Evolutionary conservation across 2,797 vertebrate genomes (phyloP).

Genomic region (Acrossocheilus fasciatus): DNA sequence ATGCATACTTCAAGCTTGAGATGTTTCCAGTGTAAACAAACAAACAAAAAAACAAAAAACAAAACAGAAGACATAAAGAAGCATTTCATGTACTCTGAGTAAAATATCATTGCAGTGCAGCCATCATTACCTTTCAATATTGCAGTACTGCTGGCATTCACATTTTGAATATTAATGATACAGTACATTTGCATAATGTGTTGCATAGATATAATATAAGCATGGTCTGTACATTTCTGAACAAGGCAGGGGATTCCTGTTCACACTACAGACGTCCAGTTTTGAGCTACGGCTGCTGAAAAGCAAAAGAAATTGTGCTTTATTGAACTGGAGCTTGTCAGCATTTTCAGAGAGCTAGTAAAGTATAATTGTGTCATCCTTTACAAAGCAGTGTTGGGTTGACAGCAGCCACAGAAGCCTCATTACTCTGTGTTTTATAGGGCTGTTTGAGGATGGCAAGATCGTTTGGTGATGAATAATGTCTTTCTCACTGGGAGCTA

Average conservation of each 20-base stretch:
- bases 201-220: neutral
- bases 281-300: conserved; percentile 73
- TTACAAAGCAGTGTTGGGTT: conserved; percentile 82
- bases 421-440: conserved; percentile 82
- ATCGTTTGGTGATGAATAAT: conserved; percentile 79
- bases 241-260: neutral
- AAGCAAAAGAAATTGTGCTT: conserved; percentile 74
- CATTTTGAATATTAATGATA: neutral
- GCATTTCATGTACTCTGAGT: neutral
- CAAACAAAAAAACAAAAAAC: neutral
- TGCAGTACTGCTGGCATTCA: neutral
- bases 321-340: conserved; percentile 82
- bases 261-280: conserved; percentile 56
- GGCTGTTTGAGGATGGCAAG: conserved; percentile 67
- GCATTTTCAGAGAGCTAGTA: conserved; percentile 82
- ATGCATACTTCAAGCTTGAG: conserved; percentile 12
- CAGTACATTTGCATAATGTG: neutral
- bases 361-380: conserved; percentile 87
- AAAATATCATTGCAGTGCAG: neutral
- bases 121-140: conserved; percentile 12
- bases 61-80: conserved; percentile 6
- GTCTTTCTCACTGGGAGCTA: conserved; percentile 77
- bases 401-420: conserved; percentile 80
- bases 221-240: neutral
- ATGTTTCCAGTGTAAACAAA: neutral